phyloP scores from a whole-genome alignment of 2,113 vertebrate species.

The Phalacrocorax carbo region DNA sequence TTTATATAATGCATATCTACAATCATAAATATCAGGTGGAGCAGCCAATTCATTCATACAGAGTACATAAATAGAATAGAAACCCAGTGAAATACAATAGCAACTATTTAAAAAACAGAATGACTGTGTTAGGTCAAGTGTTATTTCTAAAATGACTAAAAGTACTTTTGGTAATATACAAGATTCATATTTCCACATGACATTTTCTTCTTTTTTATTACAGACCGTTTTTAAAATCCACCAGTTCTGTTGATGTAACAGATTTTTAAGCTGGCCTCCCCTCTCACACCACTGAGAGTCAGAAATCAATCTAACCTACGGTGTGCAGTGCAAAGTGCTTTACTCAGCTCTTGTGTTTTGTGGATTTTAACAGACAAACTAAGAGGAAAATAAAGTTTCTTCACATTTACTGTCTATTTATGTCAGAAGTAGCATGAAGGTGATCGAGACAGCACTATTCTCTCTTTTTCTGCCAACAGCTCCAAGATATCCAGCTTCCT shows the following conservation, averaged over 20 bases:
- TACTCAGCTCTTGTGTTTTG: neutral
- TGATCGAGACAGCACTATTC: neutral
- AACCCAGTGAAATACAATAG: neutral
- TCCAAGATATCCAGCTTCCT: neutral
- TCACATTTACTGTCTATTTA: neutral
- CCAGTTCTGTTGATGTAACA: neutral
- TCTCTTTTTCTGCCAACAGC: neutral
- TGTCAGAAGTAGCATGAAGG: neutral
- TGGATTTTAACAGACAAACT: neutral
- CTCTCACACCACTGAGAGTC: neutral
- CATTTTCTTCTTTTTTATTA: neutral
- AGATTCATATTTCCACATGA: neutral
- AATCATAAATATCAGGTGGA: constrained; percentile 28
- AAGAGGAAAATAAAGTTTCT: constrained; percentile 7
- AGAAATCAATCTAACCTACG: neutral
- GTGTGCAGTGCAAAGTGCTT: neutral
- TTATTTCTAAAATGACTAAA: neutral
- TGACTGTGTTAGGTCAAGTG: neutral
- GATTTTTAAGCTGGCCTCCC: neutral
- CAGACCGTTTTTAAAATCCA: neutral
- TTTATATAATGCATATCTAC: neutral
- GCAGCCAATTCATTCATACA: neutral
- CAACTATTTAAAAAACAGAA: neutral
- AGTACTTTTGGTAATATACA: neutral
- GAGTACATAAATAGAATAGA: neutral